These are phyloP conservation scores for Choreutis nemorana DNA, from an alignment of 2,888 invertebrate species.

Conservation along the genomic window DNA sequence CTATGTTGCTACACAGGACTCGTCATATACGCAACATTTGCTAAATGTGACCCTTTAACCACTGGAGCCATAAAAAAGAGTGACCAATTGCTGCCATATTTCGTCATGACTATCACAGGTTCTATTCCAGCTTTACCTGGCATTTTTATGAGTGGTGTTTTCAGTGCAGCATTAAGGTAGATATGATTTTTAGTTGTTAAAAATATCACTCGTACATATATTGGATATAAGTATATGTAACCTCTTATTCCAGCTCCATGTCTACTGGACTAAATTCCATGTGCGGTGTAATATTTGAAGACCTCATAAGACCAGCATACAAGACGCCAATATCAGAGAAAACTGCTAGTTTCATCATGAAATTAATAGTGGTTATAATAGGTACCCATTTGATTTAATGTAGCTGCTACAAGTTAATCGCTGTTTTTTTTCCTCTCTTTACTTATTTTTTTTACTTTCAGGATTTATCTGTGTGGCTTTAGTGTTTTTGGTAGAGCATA, in stretches of 20 bases:
- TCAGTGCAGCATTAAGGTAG: slow-evolving; percentile 86
- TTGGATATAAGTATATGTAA: not conserved
- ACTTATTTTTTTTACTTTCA: slow-evolving; percentile 15
- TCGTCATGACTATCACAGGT: slow-evolving; percentile 81
- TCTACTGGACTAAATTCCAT: slow-evolving; percentile 79
- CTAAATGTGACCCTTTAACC: slow-evolving; percentile 85
- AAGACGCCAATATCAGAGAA: slow-evolving; percentile 70
- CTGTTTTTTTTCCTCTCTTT: not conserved
- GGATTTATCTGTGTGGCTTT: slow-evolving; percentile 70
- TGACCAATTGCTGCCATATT: slow-evolving; percentile 81
- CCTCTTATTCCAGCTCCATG: slow-evolving; percentile 68
- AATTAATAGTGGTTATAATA: slow-evolving; percentile 70
- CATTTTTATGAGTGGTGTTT: slow-evolving; percentile 85
- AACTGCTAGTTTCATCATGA: slow-evolving; percentile 74
- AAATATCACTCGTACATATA: not conserved
- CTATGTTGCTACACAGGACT: slow-evolving; percentile 87
- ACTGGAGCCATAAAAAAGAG: slow-evolving; percentile 74
- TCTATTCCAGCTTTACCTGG: slow-evolving; percentile 82
- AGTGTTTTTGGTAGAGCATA: slow-evolving; percentile 76
- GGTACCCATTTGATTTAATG: slow-evolving; percentile 28
- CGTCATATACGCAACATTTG: slow-evolving; percentile 85
- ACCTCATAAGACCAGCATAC: slow-evolving; percentile 72
- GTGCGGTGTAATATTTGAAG: slow-evolving; percentile 79
- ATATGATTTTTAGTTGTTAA: not conserved
- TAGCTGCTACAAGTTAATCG: not conserved